These are phyloP conservation scores for Pantala flavescens DNA, from an alignment of 1,140 invertebrate species.

Conservation along the genomic window DNA sequence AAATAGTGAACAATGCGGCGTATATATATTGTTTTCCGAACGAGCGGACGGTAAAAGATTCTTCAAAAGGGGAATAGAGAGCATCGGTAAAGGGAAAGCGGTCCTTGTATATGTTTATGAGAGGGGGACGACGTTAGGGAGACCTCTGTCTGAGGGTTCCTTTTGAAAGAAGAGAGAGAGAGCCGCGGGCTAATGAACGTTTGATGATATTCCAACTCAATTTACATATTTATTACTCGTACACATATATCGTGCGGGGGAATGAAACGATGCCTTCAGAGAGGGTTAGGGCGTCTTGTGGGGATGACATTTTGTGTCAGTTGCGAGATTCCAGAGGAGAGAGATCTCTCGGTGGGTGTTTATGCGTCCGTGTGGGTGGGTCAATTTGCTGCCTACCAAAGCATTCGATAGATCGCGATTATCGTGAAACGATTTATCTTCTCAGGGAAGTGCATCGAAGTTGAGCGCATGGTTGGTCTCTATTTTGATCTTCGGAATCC, in stretches of 20 bases:
- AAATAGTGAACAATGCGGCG: no score
- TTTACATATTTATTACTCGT: slow-evolving; percentile 16
- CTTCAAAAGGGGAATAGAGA: neutral
- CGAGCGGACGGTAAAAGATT: neutral
- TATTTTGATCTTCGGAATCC: no score
- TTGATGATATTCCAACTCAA: slow-evolving; percentile 17
- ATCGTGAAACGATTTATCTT: no score
- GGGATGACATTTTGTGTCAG: neutral
- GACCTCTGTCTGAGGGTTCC: slow-evolving; percentile 11
- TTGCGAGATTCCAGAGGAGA: neutral
- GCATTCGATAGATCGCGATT: no score
- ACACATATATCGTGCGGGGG: slow-evolving; percentile 5
- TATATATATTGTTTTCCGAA: no score
- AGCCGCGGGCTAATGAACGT: slow-evolving; percentile 15
- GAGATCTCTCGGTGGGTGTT: neutral
- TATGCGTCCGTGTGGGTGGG: no score
- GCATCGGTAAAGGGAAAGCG: neutral
- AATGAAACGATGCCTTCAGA: neutral
- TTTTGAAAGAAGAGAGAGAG: slow-evolving; percentile 13
- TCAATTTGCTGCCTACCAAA: no score
- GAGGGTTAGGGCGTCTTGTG: neutral
- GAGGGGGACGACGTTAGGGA: neutral
- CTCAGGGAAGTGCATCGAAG: no score
- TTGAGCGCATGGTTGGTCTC: no score
- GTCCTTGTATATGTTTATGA: neutral